Conservation (phyloP, 2,113 vertebrate species). For the Zootoca vivipara region DNA sequence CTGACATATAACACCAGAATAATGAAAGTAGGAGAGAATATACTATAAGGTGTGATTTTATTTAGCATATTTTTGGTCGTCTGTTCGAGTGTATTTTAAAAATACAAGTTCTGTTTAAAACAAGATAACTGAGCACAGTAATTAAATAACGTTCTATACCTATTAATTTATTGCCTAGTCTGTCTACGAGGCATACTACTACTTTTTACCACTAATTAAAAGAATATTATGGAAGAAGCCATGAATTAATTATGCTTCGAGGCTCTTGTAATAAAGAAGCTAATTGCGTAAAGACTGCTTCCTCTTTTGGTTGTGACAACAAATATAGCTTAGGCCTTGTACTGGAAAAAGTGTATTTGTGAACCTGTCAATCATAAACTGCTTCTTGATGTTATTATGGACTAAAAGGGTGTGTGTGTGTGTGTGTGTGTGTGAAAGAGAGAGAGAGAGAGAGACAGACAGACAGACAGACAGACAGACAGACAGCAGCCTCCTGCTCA, state of each 20-base stretch:
- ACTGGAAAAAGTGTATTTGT: background rate
- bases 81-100: background rate
- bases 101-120: background rate
- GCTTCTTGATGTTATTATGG: background rate
- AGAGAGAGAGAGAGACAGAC: no score
- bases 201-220: slow-evolving; percentile 61
- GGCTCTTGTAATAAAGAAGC: slow-evolving; percentile 33
- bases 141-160: slow-evolving; percentile 52
- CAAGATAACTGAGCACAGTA: slow-evolving; percentile 35
- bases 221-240: slow-evolving; percentile 43
- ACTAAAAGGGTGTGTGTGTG: background rate
- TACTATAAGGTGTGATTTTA: background rate
- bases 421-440: no score
- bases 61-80: background rate
- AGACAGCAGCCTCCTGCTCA: background rate
- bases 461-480: no score
- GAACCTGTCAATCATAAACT: background rate
- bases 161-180: slow-evolving; percentile 72
- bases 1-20: background rate
- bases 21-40: background rate
- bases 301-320: slow-evolving; percentile 20
- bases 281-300: slow-evolving; percentile 51
- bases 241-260: slow-evolving; percentile 50
- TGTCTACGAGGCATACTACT: slow-evolving; percentile 42
- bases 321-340: slow-evolving; percentile 47